Percentiles rank a stretch among this genome's conserved stretches.
phyloP scores from a whole-genome alignment of 1,140 invertebrate species.

The Hylyphantes graminicola region DNA sequence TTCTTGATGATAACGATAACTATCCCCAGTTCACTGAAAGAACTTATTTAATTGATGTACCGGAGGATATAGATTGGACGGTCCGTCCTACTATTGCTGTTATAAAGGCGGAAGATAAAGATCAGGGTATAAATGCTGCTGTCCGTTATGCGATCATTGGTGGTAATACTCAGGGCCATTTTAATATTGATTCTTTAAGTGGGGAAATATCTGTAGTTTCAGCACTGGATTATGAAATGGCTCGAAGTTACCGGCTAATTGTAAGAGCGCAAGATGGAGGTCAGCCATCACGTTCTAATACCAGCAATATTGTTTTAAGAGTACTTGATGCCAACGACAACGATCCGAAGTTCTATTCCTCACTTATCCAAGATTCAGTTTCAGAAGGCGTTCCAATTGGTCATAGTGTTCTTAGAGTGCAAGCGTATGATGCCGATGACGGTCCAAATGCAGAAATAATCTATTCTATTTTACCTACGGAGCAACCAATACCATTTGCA shows the following conservation, averaged over 20 bases:
- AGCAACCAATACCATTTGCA: slow-evolving; percentile 31
- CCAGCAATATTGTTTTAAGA: slow-evolving; percentile 87
- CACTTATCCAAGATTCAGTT: slow-evolving; percentile 90
- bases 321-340: slow-evolving; percentile 96
- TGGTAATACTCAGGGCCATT: slow-evolving; percentile 92
- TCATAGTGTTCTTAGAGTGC: slow-evolving; percentile 78
- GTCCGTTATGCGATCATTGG: slow-evolving; percentile 93
- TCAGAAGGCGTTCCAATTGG: slow-evolving; percentile 89
- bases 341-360: slow-evolving; percentile 88
- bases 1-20: slow-evolving; percentile 96
- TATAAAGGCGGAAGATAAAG: slow-evolving; percentile 88
- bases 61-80: slow-evolving; percentile 85
- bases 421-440: slow-evolving; percentile 92
- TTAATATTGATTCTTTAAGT: slow-evolving; percentile 91
- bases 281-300: slow-evolving; percentile 88
- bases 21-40: slow-evolving; percentile 92
- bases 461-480: slow-evolving; percentile 40
- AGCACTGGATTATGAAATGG: slow-evolving; percentile 88
- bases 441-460: slow-evolving; percentile 80
- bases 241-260: slow-evolving; percentile 84
- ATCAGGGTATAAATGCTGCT: slow-evolving; percentile 87
- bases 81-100: slow-evolving; percentile 85
- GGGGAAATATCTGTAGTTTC: slow-evolving; percentile 89
- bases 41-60: slow-evolving; percentile 82
- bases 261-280: slow-evolving; percentile 93